Conservation (phyloP, 2,113 vertebrate species). For the Anguilla rostrata region DNA sequence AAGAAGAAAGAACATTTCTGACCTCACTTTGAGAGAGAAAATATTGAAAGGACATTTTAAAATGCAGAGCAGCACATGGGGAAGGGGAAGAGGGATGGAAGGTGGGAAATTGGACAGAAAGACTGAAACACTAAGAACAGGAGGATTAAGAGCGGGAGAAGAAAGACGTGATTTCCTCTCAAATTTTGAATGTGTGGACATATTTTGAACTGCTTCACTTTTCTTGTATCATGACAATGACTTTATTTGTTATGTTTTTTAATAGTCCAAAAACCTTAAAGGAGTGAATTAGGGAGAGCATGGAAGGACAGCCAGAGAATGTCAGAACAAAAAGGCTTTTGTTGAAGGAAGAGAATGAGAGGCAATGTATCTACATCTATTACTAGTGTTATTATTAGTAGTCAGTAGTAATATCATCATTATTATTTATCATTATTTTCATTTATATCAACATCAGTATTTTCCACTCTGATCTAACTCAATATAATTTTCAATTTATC, state of each 20-base stretch:
- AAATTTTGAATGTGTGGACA: constrained; percentile 57
- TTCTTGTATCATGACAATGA: constrained; percentile 52
- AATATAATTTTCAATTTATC: constrained; percentile 52
- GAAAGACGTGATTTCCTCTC: constrained; percentile 56
- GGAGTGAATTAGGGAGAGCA: constrained; percentile 30
- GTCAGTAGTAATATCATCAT: constrained; percentile 58
- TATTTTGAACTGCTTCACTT: constrained; percentile 50
- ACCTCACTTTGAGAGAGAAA: constrained; percentile 49
- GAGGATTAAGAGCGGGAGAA: constrained; percentile 45
- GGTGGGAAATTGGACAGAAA: constrained; percentile 18
- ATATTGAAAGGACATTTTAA: constrained; percentile 17
- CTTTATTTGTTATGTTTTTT: constrained; percentile 35
- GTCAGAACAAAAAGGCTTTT: constrained; percentile 33
- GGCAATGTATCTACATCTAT: constrained; percentile 41
- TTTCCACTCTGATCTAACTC: constrained; percentile 63
- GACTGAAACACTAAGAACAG: constrained; percentile 36
- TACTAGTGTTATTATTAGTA: constrained; percentile 54
- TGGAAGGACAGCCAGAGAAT: constrained; percentile 36
- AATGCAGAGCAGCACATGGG: constrained; percentile 43
- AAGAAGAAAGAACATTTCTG: constrained; percentile 34
- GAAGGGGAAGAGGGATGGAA: constrained; percentile 30
- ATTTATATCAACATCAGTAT: constrained; percentile 57
- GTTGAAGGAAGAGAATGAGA: constrained; percentile 23
- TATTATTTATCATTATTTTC: constrained; percentile 49
- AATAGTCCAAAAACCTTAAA: constrained; percentile 28